phyloP scores from a whole-genome alignment of 2,797 vertebrate genomes.

The Triplophysa yarkandensis region DNA sequence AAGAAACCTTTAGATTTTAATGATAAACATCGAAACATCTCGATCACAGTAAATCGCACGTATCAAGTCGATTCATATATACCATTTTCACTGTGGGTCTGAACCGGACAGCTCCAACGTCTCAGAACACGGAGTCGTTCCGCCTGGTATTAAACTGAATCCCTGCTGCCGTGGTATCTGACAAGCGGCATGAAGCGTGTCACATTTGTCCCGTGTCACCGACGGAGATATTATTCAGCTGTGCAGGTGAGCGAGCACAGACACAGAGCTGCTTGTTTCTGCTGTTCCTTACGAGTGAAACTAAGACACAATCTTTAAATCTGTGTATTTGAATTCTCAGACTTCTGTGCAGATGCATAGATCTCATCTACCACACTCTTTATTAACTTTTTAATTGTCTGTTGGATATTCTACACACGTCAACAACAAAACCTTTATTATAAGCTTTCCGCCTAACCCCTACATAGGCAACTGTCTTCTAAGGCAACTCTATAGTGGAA shows the following conservation, averaged over 20 bases:
- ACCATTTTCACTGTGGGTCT: background rate
- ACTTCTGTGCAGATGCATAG: background rate
- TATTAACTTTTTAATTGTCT: background rate
- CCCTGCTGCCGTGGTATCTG: background rate
- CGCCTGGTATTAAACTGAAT: constrained; percentile 1
- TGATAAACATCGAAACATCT: background rate
- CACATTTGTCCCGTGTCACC: constrained; percentile 18
- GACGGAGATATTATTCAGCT: constrained; percentile 29
- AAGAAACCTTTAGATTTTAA: background rate
- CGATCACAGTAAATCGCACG: background rate
- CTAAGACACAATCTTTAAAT: background rate
- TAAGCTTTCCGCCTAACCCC: background rate
- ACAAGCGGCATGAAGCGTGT: constrained; percentile 17
- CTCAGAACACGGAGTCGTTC: background rate
- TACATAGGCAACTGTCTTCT: background rate
- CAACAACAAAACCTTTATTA: background rate
- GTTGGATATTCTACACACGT: background rate
- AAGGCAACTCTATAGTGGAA: background rate
- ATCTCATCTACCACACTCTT: background rate
- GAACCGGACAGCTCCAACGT: constrained; percentile 5
- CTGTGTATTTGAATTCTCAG: background rate
- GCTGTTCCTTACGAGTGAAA: constrained; percentile 29
- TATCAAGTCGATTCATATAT: constrained; percentile 4
- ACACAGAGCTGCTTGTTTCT: constrained; percentile 23
- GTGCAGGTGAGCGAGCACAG: constrained; percentile 40